These are phyloP conservation scores for Crossaster papposus DNA, from an alignment of 53 echinoderm and acorn worm genomes.

Conservation along the genomic window DNA sequence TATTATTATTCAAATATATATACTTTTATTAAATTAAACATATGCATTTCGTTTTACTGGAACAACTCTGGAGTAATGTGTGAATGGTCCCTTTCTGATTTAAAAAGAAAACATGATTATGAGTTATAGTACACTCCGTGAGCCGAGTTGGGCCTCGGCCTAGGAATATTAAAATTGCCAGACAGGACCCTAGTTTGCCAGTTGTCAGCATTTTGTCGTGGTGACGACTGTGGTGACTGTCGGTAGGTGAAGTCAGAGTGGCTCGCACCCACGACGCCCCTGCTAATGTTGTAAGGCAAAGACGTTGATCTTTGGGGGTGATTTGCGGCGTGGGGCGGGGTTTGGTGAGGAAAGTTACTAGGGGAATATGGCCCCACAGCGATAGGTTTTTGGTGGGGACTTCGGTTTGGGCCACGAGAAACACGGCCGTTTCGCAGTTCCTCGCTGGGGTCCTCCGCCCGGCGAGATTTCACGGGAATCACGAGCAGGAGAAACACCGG, in stretches of 20 bases:
- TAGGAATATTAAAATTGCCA: constrained; percentile 2
- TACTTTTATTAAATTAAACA: no score
- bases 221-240: neutral
- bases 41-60: no score
- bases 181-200: neutral
- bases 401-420: neutral
- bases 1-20: no score
- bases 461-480: constrained; percentile 57
- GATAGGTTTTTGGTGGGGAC: neutral
- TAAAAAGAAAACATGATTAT: no score
- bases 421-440: neutral
- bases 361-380: neutral
- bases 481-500: constrained; percentile 77
- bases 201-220: neutral
- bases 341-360: neutral
- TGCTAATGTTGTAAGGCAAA: neutral
- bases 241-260: neutral
- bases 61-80: no score
- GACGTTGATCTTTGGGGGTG: neutral
- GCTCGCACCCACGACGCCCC: neutral
- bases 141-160: constrained; percentile 1
- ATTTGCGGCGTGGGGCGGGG: neutral
- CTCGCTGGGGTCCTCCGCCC: neutral
- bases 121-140: neutral
- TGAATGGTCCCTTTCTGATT: no score